These are phyloP conservation scores for Hemaris fuciformis DNA, from an alignment of 2,888 invertebrate genomes.

Conservation along the genomic window DNA sequence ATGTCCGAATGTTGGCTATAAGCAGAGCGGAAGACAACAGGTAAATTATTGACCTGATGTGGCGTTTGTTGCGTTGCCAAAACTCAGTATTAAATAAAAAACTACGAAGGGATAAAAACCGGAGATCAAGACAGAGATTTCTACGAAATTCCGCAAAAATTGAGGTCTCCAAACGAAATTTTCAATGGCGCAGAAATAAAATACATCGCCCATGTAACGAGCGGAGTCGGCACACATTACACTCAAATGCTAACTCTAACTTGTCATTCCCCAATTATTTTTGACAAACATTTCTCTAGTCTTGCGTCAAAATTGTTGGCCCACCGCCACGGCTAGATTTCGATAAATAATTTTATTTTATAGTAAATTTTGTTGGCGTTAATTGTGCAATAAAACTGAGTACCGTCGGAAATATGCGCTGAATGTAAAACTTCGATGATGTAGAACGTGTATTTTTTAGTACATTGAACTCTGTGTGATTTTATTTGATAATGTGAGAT, in stretches of 20 bases:
- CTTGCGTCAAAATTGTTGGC: slow-evolving; percentile 20
- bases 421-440: background rate
- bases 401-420: background rate
- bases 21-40: too few species aligned
- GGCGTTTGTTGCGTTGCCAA: too few species aligned
- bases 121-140: too few species aligned
- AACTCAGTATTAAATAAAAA: too few species aligned
- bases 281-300: slow-evolving; percentile 17
- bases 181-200: background rate
- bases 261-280: slow-evolving; percentile 8
- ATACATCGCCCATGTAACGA: background rate
- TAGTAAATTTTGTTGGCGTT: slow-evolving; percentile 1
- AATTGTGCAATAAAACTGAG: slow-evolving; percentile 6
- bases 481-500: background rate
- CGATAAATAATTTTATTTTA: slow-evolving; percentile 13
- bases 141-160: too few species aligned
- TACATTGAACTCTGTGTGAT: background rate
- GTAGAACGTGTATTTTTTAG: background rate
- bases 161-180: too few species aligned
- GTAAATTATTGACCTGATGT: too few species aligned
- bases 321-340: slow-evolving; percentile 13
- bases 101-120: too few species aligned
- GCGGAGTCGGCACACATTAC: background rate
- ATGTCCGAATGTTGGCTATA: too few species aligned
- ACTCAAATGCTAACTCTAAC: background rate